These are phyloP conservation scores for Protaetia brevitarsis DNA, from an alignment of 1,140 invertebrate species.

Conservation along the genomic window DNA sequence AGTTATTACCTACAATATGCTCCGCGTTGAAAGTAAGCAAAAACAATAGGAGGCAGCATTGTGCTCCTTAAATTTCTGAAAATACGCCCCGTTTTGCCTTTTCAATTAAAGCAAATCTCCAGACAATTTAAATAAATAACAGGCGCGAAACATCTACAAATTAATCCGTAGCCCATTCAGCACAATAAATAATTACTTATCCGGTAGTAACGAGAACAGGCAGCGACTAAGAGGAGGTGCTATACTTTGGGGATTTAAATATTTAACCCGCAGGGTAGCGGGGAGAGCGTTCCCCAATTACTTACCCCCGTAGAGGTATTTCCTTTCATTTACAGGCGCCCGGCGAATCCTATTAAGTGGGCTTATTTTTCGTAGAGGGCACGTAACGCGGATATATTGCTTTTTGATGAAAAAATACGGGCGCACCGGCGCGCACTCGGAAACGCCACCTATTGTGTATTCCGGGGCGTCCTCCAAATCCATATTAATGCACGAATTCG, in stretches of 20 bases:
- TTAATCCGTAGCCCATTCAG: not conserved
- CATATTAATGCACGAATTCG: constrained; percentile 11
- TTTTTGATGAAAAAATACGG: constrained; percentile 9
- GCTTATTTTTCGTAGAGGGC: not conserved
- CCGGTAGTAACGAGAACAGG: no score
- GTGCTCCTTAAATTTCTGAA: no score
- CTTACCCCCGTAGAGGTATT: not conserved
- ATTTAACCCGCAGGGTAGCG: not conserved
- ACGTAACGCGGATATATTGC: constrained; percentile 5
- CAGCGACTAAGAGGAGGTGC: not conserved
- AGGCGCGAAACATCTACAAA: not conserved
- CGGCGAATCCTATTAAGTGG: constrained; percentile 2
- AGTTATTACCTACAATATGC: no score
- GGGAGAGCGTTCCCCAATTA: not conserved
- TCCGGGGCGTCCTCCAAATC: constrained; percentile 8
- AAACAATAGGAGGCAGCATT: no score
- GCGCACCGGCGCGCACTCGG: not conserved
- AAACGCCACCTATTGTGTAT: constrained; percentile 1
- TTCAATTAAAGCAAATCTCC: not conserved
- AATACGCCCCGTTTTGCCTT: no score
- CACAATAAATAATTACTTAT: constrained; percentile 1
- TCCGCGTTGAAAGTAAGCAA: no score
- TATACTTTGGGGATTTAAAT: constrained; percentile 7
- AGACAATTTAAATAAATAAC: not conserved
- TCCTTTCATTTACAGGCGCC: not conserved